These are phyloP conservation scores for Sceliomorpha sp. DNA, from an alignment of 2,888 invertebrate species.

Conservation along the genomic window DNA sequence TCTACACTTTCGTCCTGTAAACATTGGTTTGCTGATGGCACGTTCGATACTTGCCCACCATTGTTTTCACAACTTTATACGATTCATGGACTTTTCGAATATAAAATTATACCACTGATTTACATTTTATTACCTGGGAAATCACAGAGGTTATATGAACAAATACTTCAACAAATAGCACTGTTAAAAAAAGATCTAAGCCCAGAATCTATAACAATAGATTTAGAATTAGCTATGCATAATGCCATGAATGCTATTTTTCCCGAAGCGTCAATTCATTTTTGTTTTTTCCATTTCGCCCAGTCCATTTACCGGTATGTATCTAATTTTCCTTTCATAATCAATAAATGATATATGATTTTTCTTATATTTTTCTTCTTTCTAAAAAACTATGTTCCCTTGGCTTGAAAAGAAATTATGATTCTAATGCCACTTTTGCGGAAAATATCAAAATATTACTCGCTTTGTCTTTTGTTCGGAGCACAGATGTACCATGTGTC, in stretches of 20 bases:
- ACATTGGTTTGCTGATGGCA: slow-evolving; percentile 7
- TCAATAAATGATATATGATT: too few species aligned
- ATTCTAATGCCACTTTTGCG: slow-evolving; percentile 3
- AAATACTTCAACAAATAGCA: not conserved
- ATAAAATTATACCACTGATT: too few species aligned
- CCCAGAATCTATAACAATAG: slow-evolving; percentile 4
- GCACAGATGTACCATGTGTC: not conserved
- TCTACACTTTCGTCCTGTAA: not conserved
- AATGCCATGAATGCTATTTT: slow-evolving; percentile 5
- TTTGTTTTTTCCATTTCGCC: slow-evolving; percentile 4
- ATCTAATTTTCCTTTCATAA: slow-evolving; percentile 5
- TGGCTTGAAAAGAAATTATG: slow-evolving; percentile 2
- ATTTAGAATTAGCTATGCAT: slow-evolving; percentile 7
- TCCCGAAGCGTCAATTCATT: slow-evolving; percentile 1
- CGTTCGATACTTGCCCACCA: slow-evolving; percentile 2
- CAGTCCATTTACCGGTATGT: slow-evolving; percentile 4
- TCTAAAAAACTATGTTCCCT: slow-evolving; percentile 1
- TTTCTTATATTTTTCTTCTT: slow-evolving; percentile 2
- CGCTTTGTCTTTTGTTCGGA: slow-evolving; percentile 7
- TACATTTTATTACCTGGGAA: slow-evolving; percentile 9
- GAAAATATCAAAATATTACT: slow-evolving; percentile 4
- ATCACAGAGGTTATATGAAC: not conserved
- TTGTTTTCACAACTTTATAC: slow-evolving; percentile 9
- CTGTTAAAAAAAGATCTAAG: not conserved
- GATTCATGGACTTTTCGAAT: not conserved